Base-by-base conservation (phyloP, 2,888 invertebrate species). In the Leucophenga maculata region DNA sequence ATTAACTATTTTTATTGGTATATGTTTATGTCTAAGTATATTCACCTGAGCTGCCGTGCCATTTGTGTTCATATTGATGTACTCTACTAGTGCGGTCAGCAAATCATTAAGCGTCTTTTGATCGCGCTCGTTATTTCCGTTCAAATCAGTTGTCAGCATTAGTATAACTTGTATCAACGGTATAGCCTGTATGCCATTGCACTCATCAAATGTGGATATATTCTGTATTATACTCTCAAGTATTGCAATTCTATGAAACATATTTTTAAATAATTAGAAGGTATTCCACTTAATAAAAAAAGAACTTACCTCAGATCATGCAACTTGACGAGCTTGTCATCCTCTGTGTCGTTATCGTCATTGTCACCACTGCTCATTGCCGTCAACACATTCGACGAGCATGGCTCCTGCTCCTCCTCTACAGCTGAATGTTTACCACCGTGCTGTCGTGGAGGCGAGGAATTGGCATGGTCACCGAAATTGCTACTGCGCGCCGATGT, bases 401-500 rank as follows among this genome's bases (percentile, higher is more conserved):
- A 74, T 4, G 78, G 78, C 72, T 72, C 78, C 67, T 78, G 80
- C 31, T 69, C 72, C 11, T 76, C 82, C 9, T 73, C 74, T 6
- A 71, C 69, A 71, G 46, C 31, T 68, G 55, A 6, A 68, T 75
- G 74, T 68, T 78, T 74, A 69, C 59, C 68, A 6, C 71, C 75
- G 6, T 75, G 68, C 59, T 80, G 84, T 11, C 88, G 79, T 11
- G 88, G 89, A 3, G 89, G 88, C 13, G 89, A 88, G 16, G 86
- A 83, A 66, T 86, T 86, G 0, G 86, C 82, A 70, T 86, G 86
- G 69, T 94, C 94, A 80, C 96, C 97, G 86, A 97, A 97, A 1
- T 95, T 95, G 79, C 97, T 97, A 89, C 97, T 97, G 52, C 97
- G 91, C 6, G 97, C 97, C n/a, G 97, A 97, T 11, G 95, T 96